Base-by-base conservation (phyloP, 2,797 vertebrate genomes). In the Aplochiton taeniatus region DNA sequence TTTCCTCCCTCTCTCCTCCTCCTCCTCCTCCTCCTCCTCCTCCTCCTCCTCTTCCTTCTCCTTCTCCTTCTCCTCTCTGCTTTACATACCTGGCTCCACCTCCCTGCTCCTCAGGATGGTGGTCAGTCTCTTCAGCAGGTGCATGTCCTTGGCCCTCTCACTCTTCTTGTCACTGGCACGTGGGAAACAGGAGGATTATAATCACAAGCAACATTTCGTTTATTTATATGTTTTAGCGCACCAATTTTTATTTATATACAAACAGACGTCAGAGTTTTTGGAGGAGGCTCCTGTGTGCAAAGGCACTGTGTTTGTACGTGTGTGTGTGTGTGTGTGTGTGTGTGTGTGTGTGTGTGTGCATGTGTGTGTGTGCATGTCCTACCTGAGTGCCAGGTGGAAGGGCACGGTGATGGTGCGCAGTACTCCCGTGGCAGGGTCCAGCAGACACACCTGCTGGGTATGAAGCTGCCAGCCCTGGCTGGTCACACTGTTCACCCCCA, bases 311-410 rank as follows among this genome's bases (percentile, higher is more conserved):
- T 54, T 10, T 43, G 8, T 13, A 54, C 58, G 11, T 64, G 49
- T 11, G 53, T n/a, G 55, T 82, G 16, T 50, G 41, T 61, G 59
- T 58, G 56, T 49, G 44, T 63, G 46, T 20, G 47, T 44, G 9
- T 12, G 47, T 10, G 16, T 20, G 1, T 58, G 43, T 16, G 41
- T 51, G 51, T 51, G 48, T 49, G 66, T 54, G 45, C 48, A 53
- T 54, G 49, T 50, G 11, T 45, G 66, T 44, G 44, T 41, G 47
- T 20, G 58, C 20, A 18, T n/a, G n/a, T 11, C n/a, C 84, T 72
- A 98, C 98, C 98, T 98, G 76, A 99, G 90, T 3, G 98, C 95
- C 84, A 99, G 88, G 79, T 99, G 98, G 89, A 98, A 99, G 67
- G 98, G 97, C 75, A 98, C 90, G 12, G 90, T 94, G 66, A 98